Percentiles rank a stretch among this genome's conserved stretches.
Evolutionary conservation across 2,113 vertebrate genomes (phyloP).

Genomic region (Collichthys lucidus): DNA sequence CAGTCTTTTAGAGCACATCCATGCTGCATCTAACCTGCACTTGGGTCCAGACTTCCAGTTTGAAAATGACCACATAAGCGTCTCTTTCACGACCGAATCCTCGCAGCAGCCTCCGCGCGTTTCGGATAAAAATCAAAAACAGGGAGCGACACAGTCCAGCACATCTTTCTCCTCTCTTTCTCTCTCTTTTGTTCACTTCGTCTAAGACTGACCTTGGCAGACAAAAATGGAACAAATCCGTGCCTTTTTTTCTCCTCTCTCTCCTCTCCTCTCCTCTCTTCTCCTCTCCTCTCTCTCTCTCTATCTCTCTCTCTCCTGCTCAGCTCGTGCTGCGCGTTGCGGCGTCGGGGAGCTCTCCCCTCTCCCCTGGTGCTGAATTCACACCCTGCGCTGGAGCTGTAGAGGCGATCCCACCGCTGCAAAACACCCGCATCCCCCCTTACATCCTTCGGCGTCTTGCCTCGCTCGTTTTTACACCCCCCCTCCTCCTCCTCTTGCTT

Average conservation of each 20-base stretch:
- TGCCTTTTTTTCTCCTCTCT: constrained; percentile 37
- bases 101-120: constrained; percentile 56
- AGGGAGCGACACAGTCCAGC: constrained; percentile 57
- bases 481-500: too few species aligned
- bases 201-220: constrained; percentile 89
- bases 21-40: constrained; percentile 83
- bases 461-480: constrained; percentile 8
- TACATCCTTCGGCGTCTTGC: constrained; percentile 82
- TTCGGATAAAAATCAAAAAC: constrained; percentile 57
- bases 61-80: constrained; percentile 72
- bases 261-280: constrained; percentile 38
- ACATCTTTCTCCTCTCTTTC: constrained; percentile 61
- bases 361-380: constrained; percentile 83
- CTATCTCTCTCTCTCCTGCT: constrained; percentile 4
- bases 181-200: constrained; percentile 35
- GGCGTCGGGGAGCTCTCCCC: constrained; percentile 56
- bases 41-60: constrained; percentile 84
- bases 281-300: constrained; percentile 57
- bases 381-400: constrained; percentile 80
- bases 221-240: constrained; percentile 65
- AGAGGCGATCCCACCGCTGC: constrained; percentile 83
- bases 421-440: constrained; percentile 85
- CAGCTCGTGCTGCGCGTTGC: constrained; percentile 75
- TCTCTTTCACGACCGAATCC: constrained; percentile 74
- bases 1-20: constrained; percentile 86